phyloP scores from a whole-genome alignment of 2,888 invertebrate species.

The Melanargia galathea region DNA sequence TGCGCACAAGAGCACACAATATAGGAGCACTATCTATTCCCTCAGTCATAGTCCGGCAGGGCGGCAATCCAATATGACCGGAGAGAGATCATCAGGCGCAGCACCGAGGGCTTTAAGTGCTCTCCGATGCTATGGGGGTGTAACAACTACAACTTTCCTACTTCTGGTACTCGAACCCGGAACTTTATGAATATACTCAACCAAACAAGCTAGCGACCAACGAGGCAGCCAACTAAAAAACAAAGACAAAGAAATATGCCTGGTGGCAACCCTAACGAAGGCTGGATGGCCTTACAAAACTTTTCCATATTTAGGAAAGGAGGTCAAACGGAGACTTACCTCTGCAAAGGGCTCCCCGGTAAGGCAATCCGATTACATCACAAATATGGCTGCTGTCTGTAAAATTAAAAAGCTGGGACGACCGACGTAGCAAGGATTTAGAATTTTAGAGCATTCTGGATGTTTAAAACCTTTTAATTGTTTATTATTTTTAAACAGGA shows the following conservation, averaged over 20 bases:
- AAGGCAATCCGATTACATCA: slow-evolving; percentile 66
- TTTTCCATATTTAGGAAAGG: slow-evolving; percentile 75
- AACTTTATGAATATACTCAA: too few relatives aligned
- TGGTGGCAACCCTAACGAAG: slow-evolving; percentile 8
- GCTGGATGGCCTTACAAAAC: slow-evolving; percentile 65
- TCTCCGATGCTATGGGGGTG: too few relatives aligned
- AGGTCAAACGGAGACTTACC: slow-evolving; percentile 65
- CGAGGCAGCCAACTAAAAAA: background rate
- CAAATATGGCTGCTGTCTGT: slow-evolving; percentile 15
- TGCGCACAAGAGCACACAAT: too few relatives aligned
- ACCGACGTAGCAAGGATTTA: background rate
- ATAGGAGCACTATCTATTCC: background rate
- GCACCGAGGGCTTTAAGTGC: slow-evolving; percentile 33
- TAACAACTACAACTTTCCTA: too few relatives aligned
- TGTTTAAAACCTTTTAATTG: too few relatives aligned
- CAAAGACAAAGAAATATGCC: background rate
- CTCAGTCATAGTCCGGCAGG: too few relatives aligned
- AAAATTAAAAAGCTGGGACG: slow-evolving; percentile 14
- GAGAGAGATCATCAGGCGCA: background rate
- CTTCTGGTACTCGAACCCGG: too few relatives aligned
- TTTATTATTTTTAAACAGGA: too few relatives aligned
- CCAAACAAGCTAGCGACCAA: too few relatives aligned
- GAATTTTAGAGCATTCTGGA: background rate
- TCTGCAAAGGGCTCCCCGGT: slow-evolving; percentile 58
- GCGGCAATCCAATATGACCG: too few relatives aligned